Base-by-base conservation (phyloP, 2,888 invertebrate species). In the Eristalinus sepulchralis region DNA sequence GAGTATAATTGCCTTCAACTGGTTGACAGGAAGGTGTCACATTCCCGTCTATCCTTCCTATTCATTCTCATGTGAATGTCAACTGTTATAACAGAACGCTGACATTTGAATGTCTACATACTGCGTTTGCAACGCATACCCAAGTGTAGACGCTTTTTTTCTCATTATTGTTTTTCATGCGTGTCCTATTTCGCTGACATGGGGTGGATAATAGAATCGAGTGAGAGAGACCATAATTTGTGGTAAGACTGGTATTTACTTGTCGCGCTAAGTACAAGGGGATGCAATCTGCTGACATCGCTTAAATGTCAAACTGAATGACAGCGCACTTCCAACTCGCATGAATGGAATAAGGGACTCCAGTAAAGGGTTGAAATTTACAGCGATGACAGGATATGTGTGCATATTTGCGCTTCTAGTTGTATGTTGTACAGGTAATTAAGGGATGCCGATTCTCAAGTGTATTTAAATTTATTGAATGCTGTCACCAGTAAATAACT, bases 1-100 rank as follows among this genome's bases (percentile, higher is more conserved):
- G 31, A 75, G 78, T 75, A 59, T 83, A 83, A 86, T 86, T 86
- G 86, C 82, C 86, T 57, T 86, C 83, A 86, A 86, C 82, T 73
- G 83, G 78, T 86, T 86, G 86, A 86, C 78, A 86, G 86, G 78
- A 85, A 86, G 86, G 86, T 86, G 86, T 86, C 86, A 86, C 83
- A 78, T 86, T 82, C 31, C 78, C 78, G 75, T 86, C 72, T 55
- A 86, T 75, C 66, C 78, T 86, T 78, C 47, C 83, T 70, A 64
- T 82, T 86, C 68, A 82, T 85, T 82, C 73, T 34, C 82, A 85
- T 85, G 73, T 62, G 78, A 78, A 83, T 86, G 82, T 83, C 78
- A 86, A 78, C 84, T 80, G 60, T 68, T 81, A 33, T 81, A 85
- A 85, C 77, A 81, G 81, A 72, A 82, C 62, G 83, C 60, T 78